These are phyloP conservation scores for Psix sp. DNA, from an alignment of 1,140 invertebrate species.

Conservation along the genomic window DNA sequence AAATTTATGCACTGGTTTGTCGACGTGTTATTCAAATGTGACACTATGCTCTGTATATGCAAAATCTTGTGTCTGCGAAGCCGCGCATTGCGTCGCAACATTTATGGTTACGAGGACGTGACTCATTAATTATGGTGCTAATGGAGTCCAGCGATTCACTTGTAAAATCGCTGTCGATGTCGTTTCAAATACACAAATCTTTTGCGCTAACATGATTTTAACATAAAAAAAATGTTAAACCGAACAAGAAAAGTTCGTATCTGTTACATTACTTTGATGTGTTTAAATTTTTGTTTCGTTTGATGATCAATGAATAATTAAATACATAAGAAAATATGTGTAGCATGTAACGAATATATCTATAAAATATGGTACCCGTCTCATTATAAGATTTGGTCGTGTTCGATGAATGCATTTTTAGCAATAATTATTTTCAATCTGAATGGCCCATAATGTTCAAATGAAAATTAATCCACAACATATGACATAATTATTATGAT, in stretches of 20 bases:
- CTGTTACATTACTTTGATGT: slow-evolving; percentile 2
- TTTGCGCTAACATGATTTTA: slow-evolving; percentile 30
- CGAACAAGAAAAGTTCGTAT: slow-evolving; percentile 19
- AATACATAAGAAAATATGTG: no score
- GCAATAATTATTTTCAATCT: no score
- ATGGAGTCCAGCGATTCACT: slow-evolving; percentile 63
- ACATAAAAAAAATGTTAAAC: slow-evolving; percentile 31
- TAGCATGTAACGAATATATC: no score
- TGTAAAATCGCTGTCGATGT: slow-evolving; percentile 47
- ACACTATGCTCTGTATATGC: slow-evolving; percentile 65
- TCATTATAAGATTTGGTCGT: no score
- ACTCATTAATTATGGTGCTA: slow-evolving; percentile 71
- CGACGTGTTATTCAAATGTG: slow-evolving; percentile 75
- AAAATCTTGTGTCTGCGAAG: slow-evolving; percentile 45
- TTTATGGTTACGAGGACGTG: slow-evolving; percentile 62
- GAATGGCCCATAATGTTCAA: no score
- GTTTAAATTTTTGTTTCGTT: not conserved
- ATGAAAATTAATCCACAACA: no score
- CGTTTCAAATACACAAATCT: slow-evolving; percentile 48
- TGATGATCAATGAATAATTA: not conserved
- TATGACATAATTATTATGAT: no score
- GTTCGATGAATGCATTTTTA: no score
- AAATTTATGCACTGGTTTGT: slow-evolving; percentile 75
- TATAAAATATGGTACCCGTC: no score
- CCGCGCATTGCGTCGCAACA: slow-evolving; percentile 62